A percentile compares a stretch with the other conserved stretches of the same genome.
Conservation (phyloP, 53 echinoderm and acorn worm genomes). For the Pentamera pediparva region DNA sequence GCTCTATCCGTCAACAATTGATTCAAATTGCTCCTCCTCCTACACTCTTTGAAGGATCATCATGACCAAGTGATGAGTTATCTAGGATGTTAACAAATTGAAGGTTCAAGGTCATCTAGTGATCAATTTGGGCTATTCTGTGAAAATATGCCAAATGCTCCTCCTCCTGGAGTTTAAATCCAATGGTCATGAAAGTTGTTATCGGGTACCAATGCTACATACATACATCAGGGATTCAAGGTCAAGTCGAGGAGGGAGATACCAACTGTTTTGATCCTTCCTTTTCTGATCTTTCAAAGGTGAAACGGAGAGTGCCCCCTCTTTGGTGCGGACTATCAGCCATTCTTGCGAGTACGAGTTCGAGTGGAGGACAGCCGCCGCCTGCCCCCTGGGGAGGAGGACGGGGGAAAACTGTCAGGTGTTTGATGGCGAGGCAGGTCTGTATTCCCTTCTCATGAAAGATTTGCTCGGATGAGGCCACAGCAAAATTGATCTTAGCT, state of each 20-base stretch:
- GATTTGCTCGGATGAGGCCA: background rate
- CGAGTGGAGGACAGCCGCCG: slow-evolving; percentile 94
- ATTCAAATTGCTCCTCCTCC: no score
- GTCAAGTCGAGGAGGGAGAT: background rate
- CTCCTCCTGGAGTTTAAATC: background rate
- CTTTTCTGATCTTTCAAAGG: slow-evolving; percentile 24
- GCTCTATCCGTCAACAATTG: no score
- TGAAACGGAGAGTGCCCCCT: slow-evolving; percentile 89
- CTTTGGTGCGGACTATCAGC: slow-evolving; percentile 60
- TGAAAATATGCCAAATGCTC: background rate
- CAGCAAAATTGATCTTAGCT: background rate
- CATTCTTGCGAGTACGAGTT: slow-evolving; percentile 76
- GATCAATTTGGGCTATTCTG: no score
- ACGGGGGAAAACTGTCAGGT: slow-evolving; percentile 75
- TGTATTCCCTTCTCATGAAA: background rate
- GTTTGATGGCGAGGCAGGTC: slow-evolving; percentile 96
- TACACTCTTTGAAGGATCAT: no score
- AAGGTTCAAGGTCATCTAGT: no score
- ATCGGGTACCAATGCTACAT: no score
- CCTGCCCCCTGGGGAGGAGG: slow-evolving; percentile 74
- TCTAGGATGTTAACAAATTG: no score
- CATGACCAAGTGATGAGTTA: no score
- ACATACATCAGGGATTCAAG: background rate
- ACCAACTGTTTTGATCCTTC: background rate
- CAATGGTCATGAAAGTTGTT: no score